A percentile compares a stretch with the other conserved stretches of the same genome.
Evolutionary conservation across 2,888 invertebrate genomes (phyloP).

Genomic region (Cryptophagus acutangulus): DNA sequence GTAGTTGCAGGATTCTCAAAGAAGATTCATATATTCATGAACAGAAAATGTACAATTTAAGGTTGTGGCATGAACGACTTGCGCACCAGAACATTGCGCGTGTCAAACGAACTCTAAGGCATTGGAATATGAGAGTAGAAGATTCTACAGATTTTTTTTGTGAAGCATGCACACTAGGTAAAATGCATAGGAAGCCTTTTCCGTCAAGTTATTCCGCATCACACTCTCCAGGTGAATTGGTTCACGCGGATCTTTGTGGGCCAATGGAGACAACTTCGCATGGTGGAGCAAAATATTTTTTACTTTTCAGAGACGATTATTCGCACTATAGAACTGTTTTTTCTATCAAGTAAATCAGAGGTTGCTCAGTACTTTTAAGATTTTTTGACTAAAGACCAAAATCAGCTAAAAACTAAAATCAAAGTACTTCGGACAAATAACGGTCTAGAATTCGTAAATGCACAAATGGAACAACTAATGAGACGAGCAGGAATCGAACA

Average conservation of each 20-base stretch:
- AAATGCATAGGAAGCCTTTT: not conserved
- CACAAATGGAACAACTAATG: too few species aligned
- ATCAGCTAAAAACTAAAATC: too few species aligned
- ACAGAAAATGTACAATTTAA: too few species aligned
- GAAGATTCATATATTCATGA: too few species aligned
- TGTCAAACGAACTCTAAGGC: conserved; percentile 1
- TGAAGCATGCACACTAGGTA: not conserved
- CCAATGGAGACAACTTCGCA: conserved; percentile 18
- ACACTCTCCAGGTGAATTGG: not conserved
- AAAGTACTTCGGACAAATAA: too few species aligned
- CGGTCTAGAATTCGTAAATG: too few species aligned
- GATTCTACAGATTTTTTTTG: not conserved
- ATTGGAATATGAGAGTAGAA: not conserved
- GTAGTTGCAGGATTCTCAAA: too few species aligned
- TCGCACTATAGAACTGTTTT: conserved; percentile 19
- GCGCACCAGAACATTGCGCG: conserved; percentile 10
- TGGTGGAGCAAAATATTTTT: conserved; percentile 18
- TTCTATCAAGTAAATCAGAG: too few species aligned
- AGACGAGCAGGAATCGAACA: too few species aligned
- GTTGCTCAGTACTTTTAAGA: too few species aligned
- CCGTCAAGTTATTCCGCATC: not conserved
- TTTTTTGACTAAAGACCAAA: too few species aligned
- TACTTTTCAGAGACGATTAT: conserved; percentile 20
- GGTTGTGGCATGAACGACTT: conserved; percentile 8
- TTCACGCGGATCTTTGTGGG: not conserved